Evolutionary conservation across 2,113 vertebrate species (phyloP).

Genomic region (Psophia crepitans): DNA sequence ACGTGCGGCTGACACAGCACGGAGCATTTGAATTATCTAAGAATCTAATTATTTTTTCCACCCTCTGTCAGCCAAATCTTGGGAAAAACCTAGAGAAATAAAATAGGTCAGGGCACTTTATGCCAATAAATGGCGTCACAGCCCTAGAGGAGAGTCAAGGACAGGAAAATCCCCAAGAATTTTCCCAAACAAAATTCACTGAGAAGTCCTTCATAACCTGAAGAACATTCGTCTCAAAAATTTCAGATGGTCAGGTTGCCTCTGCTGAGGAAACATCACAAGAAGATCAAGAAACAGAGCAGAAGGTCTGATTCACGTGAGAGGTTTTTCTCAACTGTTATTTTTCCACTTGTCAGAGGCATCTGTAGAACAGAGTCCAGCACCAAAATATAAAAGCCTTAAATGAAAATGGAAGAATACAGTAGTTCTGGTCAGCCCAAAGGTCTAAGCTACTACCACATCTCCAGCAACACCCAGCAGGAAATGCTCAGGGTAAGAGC

Average conservation of each 20-base stretch:
- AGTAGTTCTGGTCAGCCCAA: not conserved
- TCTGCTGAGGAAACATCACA: not conserved
- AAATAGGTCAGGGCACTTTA: not conserved
- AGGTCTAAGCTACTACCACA: not conserved
- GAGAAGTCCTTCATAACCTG: not conserved
- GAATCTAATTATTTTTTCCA: slow-evolving; percentile 13
- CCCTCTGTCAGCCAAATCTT: not conserved
- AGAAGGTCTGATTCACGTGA: not conserved
- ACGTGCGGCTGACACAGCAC: not conserved
- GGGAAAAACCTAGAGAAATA: not conserved
- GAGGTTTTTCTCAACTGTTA: not conserved
- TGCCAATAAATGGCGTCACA: not conserved
- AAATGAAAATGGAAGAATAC: not conserved
- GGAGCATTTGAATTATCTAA: slow-evolving; percentile 22
- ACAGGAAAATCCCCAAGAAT: slow-evolving; percentile 16
- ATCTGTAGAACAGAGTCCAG: not conserved
- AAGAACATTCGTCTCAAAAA: not conserved
- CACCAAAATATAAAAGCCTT: not conserved
- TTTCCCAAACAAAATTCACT: not conserved
- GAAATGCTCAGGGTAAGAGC: not conserved
- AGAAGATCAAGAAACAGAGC: not conserved
- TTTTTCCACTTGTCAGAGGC: not conserved
- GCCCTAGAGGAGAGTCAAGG: not conserved
- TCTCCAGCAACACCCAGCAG: not conserved
- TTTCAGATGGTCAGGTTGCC: not conserved